Conservation (phyloP, 1,140 invertebrate genomes). For the Aphis gossypii region DNA sequence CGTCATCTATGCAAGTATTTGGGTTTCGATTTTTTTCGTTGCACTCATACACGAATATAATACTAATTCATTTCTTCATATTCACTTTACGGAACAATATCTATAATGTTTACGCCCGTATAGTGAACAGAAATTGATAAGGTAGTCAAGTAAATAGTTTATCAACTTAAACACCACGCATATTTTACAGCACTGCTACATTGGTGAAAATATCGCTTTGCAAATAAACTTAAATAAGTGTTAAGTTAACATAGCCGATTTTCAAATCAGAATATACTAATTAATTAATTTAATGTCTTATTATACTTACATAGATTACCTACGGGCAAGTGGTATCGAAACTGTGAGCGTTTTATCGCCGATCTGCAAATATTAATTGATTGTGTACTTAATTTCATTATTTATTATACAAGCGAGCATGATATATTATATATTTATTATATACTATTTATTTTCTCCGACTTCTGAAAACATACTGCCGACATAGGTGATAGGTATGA, state of each 20-base stretch:
- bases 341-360: neutral
- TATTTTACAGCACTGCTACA: too few relatives aligned
- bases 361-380: neutral
- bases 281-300: neutral
- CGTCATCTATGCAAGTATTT: neutral
- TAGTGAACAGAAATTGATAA: neutral
- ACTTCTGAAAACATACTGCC: neutral
- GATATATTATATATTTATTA: neutral
- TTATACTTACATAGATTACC: neutral
- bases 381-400: neutral
- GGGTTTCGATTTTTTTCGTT: neutral
- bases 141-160: neutral
- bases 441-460: neutral
- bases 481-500: neutral
- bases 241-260: neutral
- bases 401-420: neutral
- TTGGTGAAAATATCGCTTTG: neutral
- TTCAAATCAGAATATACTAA: neutral
- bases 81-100: neutral
- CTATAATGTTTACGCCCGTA: neutral
- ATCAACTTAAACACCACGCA: neutral
- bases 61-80: neutral
- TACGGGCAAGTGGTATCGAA: neutral
- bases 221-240: neutral
- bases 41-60: too few relatives aligned